A percentile compares a stretch with the other conserved stretches of the same genome.
Conservation (phyloP, 2,888 invertebrate genomes). For the Himalopsyche kuldschensis region DNA sequence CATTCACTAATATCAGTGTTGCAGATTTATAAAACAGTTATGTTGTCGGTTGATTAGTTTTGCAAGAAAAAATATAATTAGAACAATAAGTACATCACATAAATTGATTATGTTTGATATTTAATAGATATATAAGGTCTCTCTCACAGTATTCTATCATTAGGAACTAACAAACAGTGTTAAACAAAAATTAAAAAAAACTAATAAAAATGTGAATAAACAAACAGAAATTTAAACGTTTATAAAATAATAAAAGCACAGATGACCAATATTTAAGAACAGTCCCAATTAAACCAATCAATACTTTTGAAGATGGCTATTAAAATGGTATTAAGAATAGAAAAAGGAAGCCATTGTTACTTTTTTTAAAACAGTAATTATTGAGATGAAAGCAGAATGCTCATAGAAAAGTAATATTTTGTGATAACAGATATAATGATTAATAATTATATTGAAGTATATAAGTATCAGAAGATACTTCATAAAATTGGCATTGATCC, state of each 20-base stretch:
- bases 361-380: neutral
- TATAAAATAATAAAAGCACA: neutral
- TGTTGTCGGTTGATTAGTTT: slow-evolving; percentile 20
- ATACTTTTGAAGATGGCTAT: neutral
- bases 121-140: neutral
- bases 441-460: neutral
- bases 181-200: slow-evolving; percentile 2
- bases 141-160: neutral
- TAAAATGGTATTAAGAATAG: neutral
- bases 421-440: neutral
- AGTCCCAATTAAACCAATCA: neutral
- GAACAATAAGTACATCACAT: neutral
- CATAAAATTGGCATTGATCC: too few species aligned
- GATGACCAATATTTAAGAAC: neutral
- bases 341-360: neutral
- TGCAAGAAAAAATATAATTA: slow-evolving; percentile 14
- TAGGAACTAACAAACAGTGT: neutral
- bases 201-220: slow-evolving; percentile 4
- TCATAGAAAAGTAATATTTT: neutral
- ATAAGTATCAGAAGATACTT: too few species aligned
- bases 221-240: neutral
- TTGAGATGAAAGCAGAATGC: neutral
- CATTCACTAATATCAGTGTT: neutral
- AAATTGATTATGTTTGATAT: neutral
- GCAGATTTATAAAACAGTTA: neutral